Evolutionary conservation across 37 sponge, comb jelly and placozoan genomes (phyloP).

Genomic region (Geodia barretti): DNA sequence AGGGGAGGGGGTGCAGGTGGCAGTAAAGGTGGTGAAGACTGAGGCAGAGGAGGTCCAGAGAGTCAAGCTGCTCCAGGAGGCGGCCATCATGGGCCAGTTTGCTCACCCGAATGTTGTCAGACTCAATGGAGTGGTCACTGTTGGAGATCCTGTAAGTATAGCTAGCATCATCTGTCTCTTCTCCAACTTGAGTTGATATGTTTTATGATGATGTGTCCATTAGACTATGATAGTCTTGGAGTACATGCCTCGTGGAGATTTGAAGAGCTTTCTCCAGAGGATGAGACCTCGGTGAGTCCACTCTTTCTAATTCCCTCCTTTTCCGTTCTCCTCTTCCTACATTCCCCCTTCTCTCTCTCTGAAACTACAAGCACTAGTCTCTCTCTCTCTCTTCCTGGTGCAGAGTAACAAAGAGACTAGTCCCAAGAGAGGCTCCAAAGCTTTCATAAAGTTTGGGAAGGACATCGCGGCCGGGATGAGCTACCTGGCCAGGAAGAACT

Average conservation of each 20-base stretch:
- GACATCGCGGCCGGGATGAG: constrained; percentile 58
- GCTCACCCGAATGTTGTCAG: constrained; percentile 42
- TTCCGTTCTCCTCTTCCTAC: too few relatives aligned
- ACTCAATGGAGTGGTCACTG: constrained; percentile 57
- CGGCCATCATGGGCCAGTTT: constrained; percentile 71
- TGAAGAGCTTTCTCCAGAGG: constrained; percentile 51
- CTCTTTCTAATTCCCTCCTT: too few relatives aligned
- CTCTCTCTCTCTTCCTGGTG: neutral
- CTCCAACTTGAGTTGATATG: neutral
- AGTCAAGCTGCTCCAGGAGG: constrained; percentile 57
- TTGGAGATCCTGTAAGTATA: constrained; percentile 58
- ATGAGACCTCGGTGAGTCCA: constrained; percentile 37
- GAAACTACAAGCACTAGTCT: neutral
- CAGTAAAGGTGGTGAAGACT: constrained; percentile 55
- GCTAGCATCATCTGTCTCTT: neutral
- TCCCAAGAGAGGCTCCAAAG: neutral
- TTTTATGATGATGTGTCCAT: neutral
- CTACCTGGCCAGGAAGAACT: constrained; percentile 49
- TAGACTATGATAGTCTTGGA: constrained; percentile 68
- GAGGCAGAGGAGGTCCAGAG: constrained; percentile 28
- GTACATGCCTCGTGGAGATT: constrained; percentile 55
- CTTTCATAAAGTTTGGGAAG: constrained; percentile 50
- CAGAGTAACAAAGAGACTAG: neutral
- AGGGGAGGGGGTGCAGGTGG: constrained; percentile 23
- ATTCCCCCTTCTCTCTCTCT: too few relatives aligned